Evolutionary conservation across 2,888 invertebrate genomes (phyloP).

Genomic region (Creontiades dilutus): DNA sequence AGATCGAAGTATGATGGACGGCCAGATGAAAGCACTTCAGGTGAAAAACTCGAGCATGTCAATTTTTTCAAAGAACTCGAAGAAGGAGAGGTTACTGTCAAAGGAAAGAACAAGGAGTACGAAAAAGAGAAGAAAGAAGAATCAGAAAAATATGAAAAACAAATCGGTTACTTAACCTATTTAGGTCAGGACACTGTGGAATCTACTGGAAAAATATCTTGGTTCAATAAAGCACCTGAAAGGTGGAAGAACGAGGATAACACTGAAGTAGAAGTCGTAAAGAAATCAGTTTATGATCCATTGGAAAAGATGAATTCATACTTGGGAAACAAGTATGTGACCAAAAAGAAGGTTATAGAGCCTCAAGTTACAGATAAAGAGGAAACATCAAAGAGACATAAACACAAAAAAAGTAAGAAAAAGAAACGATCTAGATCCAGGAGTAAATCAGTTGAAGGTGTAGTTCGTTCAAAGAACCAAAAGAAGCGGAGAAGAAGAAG

Average conservation of each 20-base stretch:
- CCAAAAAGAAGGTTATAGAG: not conserved
- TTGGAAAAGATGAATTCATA: conserved; percentile 84
- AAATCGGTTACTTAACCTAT: conserved; percentile 97
- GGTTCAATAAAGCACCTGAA: conserved; percentile 90
- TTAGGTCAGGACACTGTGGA: conserved; percentile 95
- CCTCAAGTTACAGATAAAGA: not conserved
- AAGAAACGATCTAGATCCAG: conserved; percentile 74
- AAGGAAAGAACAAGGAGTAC: conserved; percentile 89
- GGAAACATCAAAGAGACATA: conserved; percentile 76
- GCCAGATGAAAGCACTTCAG: conserved; percentile 75
- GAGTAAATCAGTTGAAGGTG: conserved; percentile 71
- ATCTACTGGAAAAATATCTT: conserved; percentile 89
- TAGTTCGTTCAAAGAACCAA: not conserved
- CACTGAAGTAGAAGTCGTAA: conserved; percentile 83
- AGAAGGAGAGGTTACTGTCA: conserved; percentile 83
- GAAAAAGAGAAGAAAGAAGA: conserved; percentile 94
- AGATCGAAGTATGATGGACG: conserved; percentile 79
- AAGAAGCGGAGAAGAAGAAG: conserved; percentile 76
- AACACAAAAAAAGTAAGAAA: conserved; percentile 78
- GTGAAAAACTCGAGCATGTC: conserved; percentile 81
- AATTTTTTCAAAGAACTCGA: conserved; percentile 94
- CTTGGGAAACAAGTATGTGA: conserved; percentile 75
- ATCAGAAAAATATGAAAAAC: conserved; percentile 97
- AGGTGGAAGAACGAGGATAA: conserved; percentile 79
- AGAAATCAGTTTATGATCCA: conserved; percentile 85